phyloP scores from a whole-genome alignment of 2,113 vertebrate genomes.

The Eptesicus fuscus region DNA sequence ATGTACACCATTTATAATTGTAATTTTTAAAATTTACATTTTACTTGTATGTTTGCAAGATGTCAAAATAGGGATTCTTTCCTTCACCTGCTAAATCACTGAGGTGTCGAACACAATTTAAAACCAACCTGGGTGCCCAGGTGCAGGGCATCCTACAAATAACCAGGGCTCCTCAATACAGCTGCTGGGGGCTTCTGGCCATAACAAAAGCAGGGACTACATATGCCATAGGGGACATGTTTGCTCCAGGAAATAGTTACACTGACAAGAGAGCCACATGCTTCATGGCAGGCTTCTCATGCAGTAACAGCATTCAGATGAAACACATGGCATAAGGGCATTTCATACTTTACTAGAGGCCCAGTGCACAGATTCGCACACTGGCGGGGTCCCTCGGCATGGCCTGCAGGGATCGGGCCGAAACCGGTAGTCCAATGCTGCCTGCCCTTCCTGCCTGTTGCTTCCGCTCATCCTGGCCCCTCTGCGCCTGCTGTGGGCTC shows the following conservation, averaged over 20 bases:
- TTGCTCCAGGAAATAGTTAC: neutral
- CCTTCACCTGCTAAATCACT: neutral
- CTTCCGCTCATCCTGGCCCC: too few species aligned
- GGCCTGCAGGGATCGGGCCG: too few species aligned
- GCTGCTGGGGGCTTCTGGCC: neutral
- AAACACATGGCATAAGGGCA: neutral
- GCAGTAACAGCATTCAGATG: rapidly evolving
- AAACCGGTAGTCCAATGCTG: too few species aligned
- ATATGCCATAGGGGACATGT: neutral
- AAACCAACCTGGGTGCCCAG: neutral
- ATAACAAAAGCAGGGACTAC: too few species aligned
- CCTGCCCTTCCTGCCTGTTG: too few species aligned
- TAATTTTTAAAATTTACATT: neutral
- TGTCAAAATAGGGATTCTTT: neutral
- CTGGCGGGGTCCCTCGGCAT: too few species aligned
- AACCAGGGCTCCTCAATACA: neutral
- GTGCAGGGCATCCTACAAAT: neutral
- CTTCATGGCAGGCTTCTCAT: neutral
- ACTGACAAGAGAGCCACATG: neutral
- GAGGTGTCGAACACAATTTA: neutral
- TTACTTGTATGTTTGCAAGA: neutral
- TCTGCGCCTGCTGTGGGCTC: too few species aligned
- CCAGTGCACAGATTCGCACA: too few species aligned
- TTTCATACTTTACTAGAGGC: neutral
- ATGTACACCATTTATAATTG: neutral